Percentiles rank a stretch among this genome's conserved stretches.
phyloP scores from a whole-genome alignment of 1,140 invertebrate genomes.

The Drosophila nigrodunni region DNA sequence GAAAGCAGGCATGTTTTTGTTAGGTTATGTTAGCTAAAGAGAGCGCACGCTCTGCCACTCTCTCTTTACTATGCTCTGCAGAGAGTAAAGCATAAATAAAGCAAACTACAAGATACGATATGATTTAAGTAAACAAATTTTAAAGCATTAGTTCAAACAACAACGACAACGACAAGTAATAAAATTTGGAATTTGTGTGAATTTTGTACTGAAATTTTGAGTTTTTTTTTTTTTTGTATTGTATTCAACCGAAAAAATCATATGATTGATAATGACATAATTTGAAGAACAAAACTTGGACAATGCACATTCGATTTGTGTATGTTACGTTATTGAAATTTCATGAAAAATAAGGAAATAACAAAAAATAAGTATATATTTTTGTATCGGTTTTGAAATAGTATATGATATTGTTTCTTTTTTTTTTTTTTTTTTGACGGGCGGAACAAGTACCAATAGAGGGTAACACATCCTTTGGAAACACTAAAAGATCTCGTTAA shows the following conservation, averaged over 20 bases:
- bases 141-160: slow-evolving; percentile 4
- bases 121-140: slow-evolving; percentile 1
- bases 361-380: slow-evolving; percentile 28
- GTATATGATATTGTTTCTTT: slow-evolving; percentile 46
- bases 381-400: slow-evolving; percentile 32
- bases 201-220: slow-evolving; percentile 7
- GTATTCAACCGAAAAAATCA: neutral
- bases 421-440: slow-evolving; percentile 67
- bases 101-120: slow-evolving; percentile 2
- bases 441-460: slow-evolving; percentile 85
- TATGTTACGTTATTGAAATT: slow-evolving; percentile 15
- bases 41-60: neutral
- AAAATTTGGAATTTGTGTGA: slow-evolving; percentile 8
- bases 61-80: neutral
- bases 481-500: slow-evolving; percentile 45
- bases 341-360: slow-evolving; percentile 23
- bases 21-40: slow-evolving; percentile 17
- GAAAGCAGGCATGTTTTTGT: slow-evolving; percentile 6
- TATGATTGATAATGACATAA: slow-evolving; percentile 35
- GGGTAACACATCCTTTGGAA: slow-evolving; percentile 78
- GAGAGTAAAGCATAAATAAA: slow-evolving; percentile 13
- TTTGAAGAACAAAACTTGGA: slow-evolving; percentile 10
- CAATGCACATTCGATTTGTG: slow-evolving; percentile 28
- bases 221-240: slow-evolving; percentile 9
- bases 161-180: slow-evolving; percentile 23